These are phyloP conservation scores for Lingula anatina DNA, from an alignment of 2,888 invertebrate species.

Conservation along the genomic window DNA sequence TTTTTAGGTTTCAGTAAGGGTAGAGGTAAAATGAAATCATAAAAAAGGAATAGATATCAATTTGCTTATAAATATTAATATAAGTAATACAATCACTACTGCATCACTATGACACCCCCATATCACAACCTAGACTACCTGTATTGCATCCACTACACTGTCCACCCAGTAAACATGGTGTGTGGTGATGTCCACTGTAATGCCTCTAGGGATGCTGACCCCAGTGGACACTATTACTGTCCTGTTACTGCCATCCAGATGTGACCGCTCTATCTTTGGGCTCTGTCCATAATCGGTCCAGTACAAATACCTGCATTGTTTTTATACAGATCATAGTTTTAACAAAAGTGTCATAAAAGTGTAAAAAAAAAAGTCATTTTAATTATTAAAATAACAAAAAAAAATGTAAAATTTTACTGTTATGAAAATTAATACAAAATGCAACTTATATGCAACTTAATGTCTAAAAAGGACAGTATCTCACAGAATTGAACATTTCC, in stretches of 20 bases:
- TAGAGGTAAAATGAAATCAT: no score
- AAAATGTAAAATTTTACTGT: background rate
- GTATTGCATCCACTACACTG: constrained; percentile 87
- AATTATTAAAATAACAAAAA: background rate
- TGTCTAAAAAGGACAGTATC: no score
- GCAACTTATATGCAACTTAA: no score
- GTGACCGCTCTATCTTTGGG: constrained; percentile 72
- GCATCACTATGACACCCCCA: no score
- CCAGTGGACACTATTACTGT: constrained; percentile 76
- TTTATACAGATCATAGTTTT: background rate
- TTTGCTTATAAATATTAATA: no score
- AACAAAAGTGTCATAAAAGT: background rate
- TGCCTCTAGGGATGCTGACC: constrained; percentile 70
- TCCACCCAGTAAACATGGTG: constrained; percentile 99
- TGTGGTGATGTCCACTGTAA: constrained; percentile 77
- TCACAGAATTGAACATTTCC: no score
- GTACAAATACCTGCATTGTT: constrained; percentile 77
- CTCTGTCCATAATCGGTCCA: constrained; percentile 91
- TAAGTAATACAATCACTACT: no score
- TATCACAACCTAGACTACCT: no score
- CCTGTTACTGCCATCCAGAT: constrained; percentile 70
- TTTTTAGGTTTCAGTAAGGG: no score
- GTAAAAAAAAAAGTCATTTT: no score
- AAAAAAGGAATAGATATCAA: no score
- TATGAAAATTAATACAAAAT: no score